Evolutionary conservation across 2,797 vertebrate genomes (phyloP).

Genomic region (Psittacula derbiana): DNA sequence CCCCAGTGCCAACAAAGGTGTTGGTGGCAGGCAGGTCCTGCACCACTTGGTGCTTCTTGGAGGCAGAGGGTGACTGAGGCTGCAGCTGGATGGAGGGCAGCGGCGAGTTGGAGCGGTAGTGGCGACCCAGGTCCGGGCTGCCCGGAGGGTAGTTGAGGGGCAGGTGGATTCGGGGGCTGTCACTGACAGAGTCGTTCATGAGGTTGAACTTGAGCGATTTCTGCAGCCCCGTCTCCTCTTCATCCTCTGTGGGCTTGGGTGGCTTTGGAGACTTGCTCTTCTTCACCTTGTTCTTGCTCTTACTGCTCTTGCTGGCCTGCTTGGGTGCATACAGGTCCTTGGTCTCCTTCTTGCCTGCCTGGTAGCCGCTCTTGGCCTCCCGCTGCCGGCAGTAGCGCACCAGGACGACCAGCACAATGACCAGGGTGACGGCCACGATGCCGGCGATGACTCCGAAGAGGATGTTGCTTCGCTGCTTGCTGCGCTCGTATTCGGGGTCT

Average conservation of each 20-base stretch:
- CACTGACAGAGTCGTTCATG: slow-evolving; percentile 89
- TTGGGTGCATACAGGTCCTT: slow-evolving; percentile 95
- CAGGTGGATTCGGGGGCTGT: slow-evolving; percentile 95
- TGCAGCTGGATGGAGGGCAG: slow-evolving; percentile 96
- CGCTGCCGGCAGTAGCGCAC: slow-evolving; percentile 91
- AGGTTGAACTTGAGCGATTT: slow-evolving; percentile 96
- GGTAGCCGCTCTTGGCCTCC: slow-evolving; percentile 95
- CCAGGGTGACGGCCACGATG: slow-evolving; percentile 87
- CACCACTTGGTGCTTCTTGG: slow-evolving; percentile 99
- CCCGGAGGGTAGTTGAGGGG: slow-evolving; percentile 95
- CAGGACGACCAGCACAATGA: slow-evolving; percentile 90
- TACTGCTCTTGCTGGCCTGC: slow-evolving; percentile 88
- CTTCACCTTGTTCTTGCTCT: slow-evolving; percentile 89
- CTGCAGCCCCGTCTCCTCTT: slow-evolving; percentile 90
- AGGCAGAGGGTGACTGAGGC: slow-evolving; percentile 95
- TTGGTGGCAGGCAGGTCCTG: slow-evolving; percentile 98
- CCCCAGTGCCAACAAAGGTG: slow-evolving; percentile 97
- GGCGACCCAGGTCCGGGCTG: slow-evolving; percentile 93
- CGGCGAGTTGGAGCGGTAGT: slow-evolving; percentile 97
- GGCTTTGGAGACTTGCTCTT: slow-evolving; percentile 94
- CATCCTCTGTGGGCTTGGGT: slow-evolving; percentile 90
- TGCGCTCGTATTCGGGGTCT: slow-evolving; percentile 90
- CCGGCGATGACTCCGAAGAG: slow-evolving; percentile 90
- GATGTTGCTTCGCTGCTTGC: slow-evolving; percentile 88
- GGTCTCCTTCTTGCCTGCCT: slow-evolving; percentile 96